Conservation (phyloP, 2,797 vertebrate genomes). For the Cygnus olor region DNA sequence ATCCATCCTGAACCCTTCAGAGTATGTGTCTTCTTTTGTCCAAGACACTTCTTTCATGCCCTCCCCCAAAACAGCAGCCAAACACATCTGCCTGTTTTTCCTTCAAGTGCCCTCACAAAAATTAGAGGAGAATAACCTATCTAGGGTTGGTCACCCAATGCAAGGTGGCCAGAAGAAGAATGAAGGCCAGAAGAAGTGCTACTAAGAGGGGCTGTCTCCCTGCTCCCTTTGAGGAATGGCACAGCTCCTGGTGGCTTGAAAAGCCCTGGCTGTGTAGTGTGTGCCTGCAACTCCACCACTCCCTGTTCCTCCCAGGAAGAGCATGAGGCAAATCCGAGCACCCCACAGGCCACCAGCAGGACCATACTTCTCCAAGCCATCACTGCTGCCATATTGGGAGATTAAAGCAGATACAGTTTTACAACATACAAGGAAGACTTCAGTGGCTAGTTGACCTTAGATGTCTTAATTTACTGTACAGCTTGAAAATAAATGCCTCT, state of each 20-base stretch:
- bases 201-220: neutral
- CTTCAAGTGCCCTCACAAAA: neutral
- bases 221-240: neutral
- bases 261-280: neutral
- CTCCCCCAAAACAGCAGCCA: neutral
- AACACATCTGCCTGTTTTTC: neutral
- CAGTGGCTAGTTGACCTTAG: neutral
- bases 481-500: neutral
- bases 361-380: neutral
- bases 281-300: neutral
- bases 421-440: fast-evolving
- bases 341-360: neutral
- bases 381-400: neutral
- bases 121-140: neutral
- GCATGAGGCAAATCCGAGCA: neutral
- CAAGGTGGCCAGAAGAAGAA: neutral
- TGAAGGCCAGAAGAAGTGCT: neutral
- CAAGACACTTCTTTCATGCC: neutral
- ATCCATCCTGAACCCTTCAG: neutral
- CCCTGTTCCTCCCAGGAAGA: neutral
- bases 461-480: neutral
- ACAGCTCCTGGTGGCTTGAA: neutral
- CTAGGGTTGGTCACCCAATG: neutral
- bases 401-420: neutral
- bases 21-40: neutral